phyloP scores from a whole-genome alignment of 2,797 vertebrate genomes.

The Dendrocincla fuliginosa region DNA sequence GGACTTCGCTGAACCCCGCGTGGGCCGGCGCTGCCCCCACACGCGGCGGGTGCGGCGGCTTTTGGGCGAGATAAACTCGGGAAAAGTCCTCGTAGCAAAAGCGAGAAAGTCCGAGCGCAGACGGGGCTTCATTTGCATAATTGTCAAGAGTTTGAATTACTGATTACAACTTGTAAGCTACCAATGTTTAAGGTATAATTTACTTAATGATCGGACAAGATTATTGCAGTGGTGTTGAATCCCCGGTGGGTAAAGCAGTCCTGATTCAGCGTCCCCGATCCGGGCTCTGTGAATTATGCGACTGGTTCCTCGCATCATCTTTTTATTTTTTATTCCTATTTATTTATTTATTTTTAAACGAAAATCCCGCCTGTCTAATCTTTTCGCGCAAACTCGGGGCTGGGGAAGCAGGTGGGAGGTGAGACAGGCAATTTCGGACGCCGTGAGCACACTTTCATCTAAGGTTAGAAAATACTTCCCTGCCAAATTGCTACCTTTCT shows the following conservation, averaged over 20 bases:
- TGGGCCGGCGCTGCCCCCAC: neutral
- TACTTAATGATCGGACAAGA: slow-evolving; percentile 55
- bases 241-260: slow-evolving; percentile 19
- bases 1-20: neutral
- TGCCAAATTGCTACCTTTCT: slow-evolving; percentile 48
- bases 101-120: neutral
- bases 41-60: accelerated
- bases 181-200: slow-evolving; percentile 40
- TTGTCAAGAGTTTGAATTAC: slow-evolving; percentile 48
- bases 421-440: slow-evolving; percentile 16
- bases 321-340: neutral
- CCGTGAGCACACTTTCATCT: slow-evolving; percentile 41
- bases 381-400: neutral
- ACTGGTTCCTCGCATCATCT: neutral
- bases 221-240: slow-evolving; percentile 1
- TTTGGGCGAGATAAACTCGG: neutral
- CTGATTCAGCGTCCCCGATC: slow-evolving; percentile 15
- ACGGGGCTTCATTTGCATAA: slow-evolving; percentile 5
- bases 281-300: neutral
- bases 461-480: slow-evolving; percentile 24
- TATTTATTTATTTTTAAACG: neutral
- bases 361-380: neutral
- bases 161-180: slow-evolving; percentile 41
- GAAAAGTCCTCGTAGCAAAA: neutral
- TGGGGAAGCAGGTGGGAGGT: slow-evolving; percentile 22